Percentiles rank a stretch among this genome's conserved stretches.
These are phyloP conservation scores for Pemphigus obesinymphae DNA, from an alignment of 1,140 invertebrate species.

Conservation along the genomic window DNA sequence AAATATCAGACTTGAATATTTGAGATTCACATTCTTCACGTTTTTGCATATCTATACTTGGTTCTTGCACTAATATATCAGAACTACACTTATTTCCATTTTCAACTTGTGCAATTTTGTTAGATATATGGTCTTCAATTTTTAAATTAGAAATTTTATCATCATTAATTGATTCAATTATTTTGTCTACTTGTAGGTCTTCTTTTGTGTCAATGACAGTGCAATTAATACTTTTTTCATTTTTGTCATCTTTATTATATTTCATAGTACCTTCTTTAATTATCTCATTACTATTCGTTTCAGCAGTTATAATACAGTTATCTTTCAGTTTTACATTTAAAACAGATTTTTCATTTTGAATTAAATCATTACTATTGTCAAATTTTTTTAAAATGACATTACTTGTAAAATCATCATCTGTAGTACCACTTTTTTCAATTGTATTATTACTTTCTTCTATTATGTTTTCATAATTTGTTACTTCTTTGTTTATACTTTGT, in stretches of 20 bases:
- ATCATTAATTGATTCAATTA: neutral
- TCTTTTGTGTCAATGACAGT: neutral
- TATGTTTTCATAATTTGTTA: too few species aligned
- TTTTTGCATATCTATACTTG: neutral
- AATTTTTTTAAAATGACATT: neutral
- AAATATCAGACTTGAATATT: conserved; percentile 27
- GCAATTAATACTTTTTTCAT: neutral
- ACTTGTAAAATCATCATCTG: neutral
- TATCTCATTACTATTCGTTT: neutral
- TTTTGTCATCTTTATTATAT: neutral
- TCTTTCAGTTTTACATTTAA: neutral
- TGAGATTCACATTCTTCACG: neutral
- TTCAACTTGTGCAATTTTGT: neutral
- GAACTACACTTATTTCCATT: neutral
- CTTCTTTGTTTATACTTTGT: neutral
- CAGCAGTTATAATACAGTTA: neutral
- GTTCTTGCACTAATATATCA: neutral
- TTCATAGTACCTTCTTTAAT: neutral
- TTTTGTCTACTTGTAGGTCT: neutral
- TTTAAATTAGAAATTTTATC: neutral
- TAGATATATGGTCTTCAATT: neutral
- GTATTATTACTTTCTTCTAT: neutral
- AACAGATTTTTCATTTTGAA: neutral
- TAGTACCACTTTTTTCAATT: too few species aligned
- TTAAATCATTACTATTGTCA: neutral